These are phyloP conservation scores for Caerostris darwini DNA, from an alignment of 1,140 invertebrate species.

Conservation along the genomic window DNA sequence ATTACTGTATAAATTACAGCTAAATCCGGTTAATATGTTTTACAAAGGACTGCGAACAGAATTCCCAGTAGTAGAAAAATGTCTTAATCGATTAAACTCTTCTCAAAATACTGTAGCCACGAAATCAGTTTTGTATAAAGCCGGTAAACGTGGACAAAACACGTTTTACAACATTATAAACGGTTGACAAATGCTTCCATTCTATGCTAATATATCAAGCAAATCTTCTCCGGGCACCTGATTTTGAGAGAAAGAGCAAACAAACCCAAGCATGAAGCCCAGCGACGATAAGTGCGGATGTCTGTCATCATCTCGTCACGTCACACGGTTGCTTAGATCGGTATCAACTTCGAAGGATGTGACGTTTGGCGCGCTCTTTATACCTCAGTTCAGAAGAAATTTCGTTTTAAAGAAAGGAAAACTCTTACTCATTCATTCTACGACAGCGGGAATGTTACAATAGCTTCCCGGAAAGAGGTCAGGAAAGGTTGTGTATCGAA, in stretches of 20 bases:
- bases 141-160: too few relatives aligned
- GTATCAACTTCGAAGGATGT: constrained; percentile 30
- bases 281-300: background rate
- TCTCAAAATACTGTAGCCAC: too few relatives aligned
- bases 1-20: too few relatives aligned
- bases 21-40: too few relatives aligned
- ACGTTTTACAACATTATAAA: background rate
- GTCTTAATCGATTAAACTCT: too few relatives aligned
- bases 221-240: background rate
- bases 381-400: constrained; percentile 51
- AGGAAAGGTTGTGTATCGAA: background rate
- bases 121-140: too few relatives aligned
- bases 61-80: too few relatives aligned
- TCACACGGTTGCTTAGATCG: constrained; percentile 22
- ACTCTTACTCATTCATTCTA: background rate
- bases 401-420: constrained; percentile 17
- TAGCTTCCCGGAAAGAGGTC: background rate
- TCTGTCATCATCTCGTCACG: constrained; percentile 40
- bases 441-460: background rate
- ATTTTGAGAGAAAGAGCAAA: background rate
- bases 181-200: background rate
- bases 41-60: too few relatives aligned
- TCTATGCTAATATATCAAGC: background rate
- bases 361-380: background rate
- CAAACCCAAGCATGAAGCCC: background rate